A percentile compares a stretch with the other conserved stretches of the same genome.
phyloP scores from a whole-genome alignment of 2,113 vertebrate genomes.

The Strix uralensis region DNA sequence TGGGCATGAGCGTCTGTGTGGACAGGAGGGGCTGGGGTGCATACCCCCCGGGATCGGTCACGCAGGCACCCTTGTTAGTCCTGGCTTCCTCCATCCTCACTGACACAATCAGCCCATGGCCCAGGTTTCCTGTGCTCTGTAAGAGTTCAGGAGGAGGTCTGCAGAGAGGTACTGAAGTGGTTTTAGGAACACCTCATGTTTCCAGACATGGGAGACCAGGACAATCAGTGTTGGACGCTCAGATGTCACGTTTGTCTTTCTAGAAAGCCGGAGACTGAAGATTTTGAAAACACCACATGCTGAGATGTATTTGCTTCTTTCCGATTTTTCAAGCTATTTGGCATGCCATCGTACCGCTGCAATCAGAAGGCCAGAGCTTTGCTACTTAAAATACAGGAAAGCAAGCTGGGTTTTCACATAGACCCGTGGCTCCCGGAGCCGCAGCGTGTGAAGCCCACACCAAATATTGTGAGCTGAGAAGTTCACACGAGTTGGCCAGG shows the following conservation, averaged over 20 bases:
- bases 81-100: not conserved
- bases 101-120: not conserved
- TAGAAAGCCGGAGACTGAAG: not conserved
- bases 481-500: not conserved
- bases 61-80: not conserved
- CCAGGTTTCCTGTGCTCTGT: not conserved
- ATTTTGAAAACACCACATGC: not conserved
- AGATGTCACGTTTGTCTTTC: not conserved
- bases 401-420: not conserved
- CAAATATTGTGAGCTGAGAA: not conserved
- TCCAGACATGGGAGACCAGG: not conserved
- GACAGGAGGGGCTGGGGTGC: not conserved
- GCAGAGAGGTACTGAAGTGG: not conserved
- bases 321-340: not conserved
- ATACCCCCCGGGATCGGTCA: rapidly evolving
- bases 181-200: not conserved
- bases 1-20: rapidly evolving
- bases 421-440: not conserved
- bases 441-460: rapidly evolving
- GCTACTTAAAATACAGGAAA: not conserved
- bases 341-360: rapidly evolving
- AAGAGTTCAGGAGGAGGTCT: not conserved
- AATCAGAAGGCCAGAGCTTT: not conserved
- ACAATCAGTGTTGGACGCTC: not conserved
- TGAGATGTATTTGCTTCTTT: not conserved